Evolutionary conservation across 2,888 invertebrate species (phyloP), one percentile per base, ranked within the genome.

Genomic region (Watsonalla cultraria): DNA sequence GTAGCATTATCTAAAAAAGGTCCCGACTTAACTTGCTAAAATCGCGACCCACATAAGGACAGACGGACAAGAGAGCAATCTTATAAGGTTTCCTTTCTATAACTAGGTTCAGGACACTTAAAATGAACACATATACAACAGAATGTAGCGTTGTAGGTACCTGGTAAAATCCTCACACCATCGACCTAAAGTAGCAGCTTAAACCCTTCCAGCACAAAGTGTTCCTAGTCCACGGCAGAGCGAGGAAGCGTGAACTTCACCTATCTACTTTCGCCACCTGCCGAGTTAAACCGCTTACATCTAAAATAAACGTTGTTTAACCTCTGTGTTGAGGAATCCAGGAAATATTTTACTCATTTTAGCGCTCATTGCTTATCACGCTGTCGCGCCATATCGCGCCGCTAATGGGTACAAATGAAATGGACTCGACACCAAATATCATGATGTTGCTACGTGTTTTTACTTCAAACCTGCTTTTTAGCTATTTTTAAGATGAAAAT

Each of bases 201-300:
- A 56, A 46, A 13, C 50, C n/a, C n/a, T n/a, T n/a, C 52, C 15
- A 49, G 13, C 14, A 13, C 39, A 49, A 14, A 15, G 9, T 0
- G 34, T n/a, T 37, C 33, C 35, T 48, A 48, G 6, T 35, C n/a
- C 35, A 7, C 8, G 35, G 37, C 5, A 8, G 49, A 9, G 48
- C 8, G 47, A 52, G 39, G 47, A 8, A 55, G 64, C 60, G 70
- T 72, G 65, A 69, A 69, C 66, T 70, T 78, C 77, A 74, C 80
- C 78, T 83, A 82, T 82, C 79, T 72, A 69, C 79, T 78, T 76
- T 75, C 68, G 62, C 65, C 66, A 69, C 68, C 73, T 73, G 65
- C 66, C 62, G 56, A 64, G 71, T 67, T 80, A 80, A 82, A 76
- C 80, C 79, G 78, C 78, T 81, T 82, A 82, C 74, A 61, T 62